Base-by-base conservation (phyloP, 2,888 invertebrate species). In the Timema podura region DNA sequence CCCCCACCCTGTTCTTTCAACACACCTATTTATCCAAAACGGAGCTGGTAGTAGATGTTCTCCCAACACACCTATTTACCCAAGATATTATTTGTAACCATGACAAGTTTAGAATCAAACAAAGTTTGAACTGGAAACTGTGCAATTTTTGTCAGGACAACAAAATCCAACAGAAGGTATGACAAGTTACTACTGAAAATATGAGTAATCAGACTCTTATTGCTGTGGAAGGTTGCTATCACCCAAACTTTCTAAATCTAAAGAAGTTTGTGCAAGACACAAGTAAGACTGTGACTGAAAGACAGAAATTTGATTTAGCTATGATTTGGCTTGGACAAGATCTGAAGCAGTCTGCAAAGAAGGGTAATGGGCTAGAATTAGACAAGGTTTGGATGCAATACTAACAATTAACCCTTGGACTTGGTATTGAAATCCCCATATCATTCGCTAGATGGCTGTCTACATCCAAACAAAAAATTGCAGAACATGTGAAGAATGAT, bases 241-340 rank as follows among this genome's bases (percentile, higher is more conserved):
- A n/a, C 54, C n/a, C 6, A 6, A 54, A 54, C 11, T 54, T n/a
- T n/a, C n/a, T n/a, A n/a, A n/a, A 16, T 54, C 54, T 54, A 54
- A 54, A 54, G 6, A 10, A 54, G 54, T 54, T 54, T 54, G 11
- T 54, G 54, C 54, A 16, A 54, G 54, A 54, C 54, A 54, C 54
- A 54, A 54, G 54, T 10, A 54, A 54, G 54, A 16, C 54, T 10
- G 10, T 5, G 11, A 54, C 54, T 54, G 54, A 54, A 54, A 54
- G 54, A n/a, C 11, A 9, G 54, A 54, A 54, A 54, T 54, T 11
- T 2, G 54, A 54, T 54, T 13, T 54, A 13, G 15, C 54, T 54
- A 54, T 16, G 7, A 54, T 54, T 54, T 54, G 54, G 54, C 54
- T 54, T n/a, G 6, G 5, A 54, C 54, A 54, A 54, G 54, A 54